These are phyloP conservation scores for Neolamprologus variostigma DNA, from an alignment of 2,113 vertebrate genomes.

Conservation along the genomic window DNA sequence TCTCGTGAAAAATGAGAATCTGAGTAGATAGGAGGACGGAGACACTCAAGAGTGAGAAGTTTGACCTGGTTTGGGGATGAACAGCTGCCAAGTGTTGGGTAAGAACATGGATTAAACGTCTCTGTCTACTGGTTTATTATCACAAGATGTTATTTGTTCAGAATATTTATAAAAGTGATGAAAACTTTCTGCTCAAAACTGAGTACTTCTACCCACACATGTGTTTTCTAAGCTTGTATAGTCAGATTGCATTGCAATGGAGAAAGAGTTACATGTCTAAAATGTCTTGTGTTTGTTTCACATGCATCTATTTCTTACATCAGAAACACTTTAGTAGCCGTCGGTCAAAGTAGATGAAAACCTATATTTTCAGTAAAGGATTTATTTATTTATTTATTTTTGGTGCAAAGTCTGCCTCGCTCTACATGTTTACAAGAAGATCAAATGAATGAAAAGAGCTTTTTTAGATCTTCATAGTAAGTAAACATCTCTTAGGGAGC, in stretches of 20 bases:
- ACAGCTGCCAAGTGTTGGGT: constrained; percentile 35
- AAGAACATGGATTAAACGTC: background rate
- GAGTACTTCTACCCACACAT: background rate
- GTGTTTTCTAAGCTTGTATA: background rate
- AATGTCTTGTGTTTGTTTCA: background rate
- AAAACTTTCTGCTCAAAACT: background rate
- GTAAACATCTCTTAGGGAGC: background rate
- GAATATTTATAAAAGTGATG: background rate
- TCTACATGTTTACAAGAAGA: background rate
- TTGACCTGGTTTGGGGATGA: background rate
- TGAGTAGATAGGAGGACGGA: constrained; percentile 9
- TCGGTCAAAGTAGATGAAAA: background rate
- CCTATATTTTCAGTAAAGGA: background rate
- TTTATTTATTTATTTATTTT: rapidly evolving
- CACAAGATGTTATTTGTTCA: background rate
- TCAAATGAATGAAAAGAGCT: background rate
- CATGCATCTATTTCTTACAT: background rate
- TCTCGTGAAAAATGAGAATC: background rate
- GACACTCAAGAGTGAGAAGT: background rate
- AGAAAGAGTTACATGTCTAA: background rate
- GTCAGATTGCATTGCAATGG: background rate
- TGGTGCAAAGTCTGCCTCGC: background rate
- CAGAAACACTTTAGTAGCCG: background rate
- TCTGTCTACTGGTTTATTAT: background rate
- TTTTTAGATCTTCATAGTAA: background rate